phyloP scores from a whole-genome alignment of 1,140 invertebrate species.

The Apolygus lucorum region DNA sequence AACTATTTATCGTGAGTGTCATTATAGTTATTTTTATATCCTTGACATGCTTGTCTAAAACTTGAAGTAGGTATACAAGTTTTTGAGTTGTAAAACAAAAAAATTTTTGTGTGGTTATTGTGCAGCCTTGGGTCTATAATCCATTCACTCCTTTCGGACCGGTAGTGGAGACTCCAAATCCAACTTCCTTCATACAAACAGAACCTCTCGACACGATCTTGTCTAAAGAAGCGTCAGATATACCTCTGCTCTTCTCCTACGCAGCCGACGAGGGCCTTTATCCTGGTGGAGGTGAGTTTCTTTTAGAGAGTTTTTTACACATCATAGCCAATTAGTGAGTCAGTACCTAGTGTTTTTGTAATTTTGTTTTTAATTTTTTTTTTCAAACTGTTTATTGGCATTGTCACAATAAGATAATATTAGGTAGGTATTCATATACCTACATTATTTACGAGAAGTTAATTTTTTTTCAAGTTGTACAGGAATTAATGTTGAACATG shows the following conservation, averaged over 20 bases:
- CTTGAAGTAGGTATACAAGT: constrained; percentile 6
- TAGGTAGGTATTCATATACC: too few species aligned
- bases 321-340: too few species aligned
- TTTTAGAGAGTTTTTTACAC: too few species aligned
- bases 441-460: too few species aligned
- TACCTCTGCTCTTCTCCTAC: constrained; percentile 40
- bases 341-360: too few species aligned
- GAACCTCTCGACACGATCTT: constrained; percentile 47
- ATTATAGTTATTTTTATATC: not conserved
- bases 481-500: too few species aligned
- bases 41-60: not conserved
- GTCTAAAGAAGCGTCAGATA: constrained; percentile 38
- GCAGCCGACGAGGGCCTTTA: constrained; percentile 40
- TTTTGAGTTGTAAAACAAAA: not conserved
- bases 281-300: constrained; percentile 42
- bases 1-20: constrained; percentile 42
- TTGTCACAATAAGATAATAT: too few species aligned
- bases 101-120: not conserved
- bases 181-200: constrained; percentile 47
- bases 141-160: constrained; percentile 55
- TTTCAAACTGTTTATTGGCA: too few species aligned
- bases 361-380: too few species aligned
- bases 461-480: too few species aligned
- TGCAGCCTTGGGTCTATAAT: constrained; percentile 45
- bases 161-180: constrained; percentile 43